phyloP scores from a whole-genome alignment of 2,113 vertebrate species.

The Ophthalmolycus amberensis region DNA sequence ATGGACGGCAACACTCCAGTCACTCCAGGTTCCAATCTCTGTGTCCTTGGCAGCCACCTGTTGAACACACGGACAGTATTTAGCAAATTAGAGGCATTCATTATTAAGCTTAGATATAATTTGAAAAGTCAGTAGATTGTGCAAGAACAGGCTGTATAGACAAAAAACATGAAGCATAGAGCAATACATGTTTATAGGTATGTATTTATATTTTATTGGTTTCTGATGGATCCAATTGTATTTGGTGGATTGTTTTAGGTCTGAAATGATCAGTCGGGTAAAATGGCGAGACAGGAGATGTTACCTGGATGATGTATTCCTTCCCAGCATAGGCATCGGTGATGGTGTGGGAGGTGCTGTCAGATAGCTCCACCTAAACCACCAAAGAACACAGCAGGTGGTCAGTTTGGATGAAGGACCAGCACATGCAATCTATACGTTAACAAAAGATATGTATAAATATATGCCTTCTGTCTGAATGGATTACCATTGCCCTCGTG shows the following conservation, averaged over 20 bases:
- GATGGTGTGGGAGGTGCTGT: constrained; percentile 94
- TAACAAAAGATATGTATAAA: neutral
- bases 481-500: neutral
- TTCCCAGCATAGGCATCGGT: constrained; percentile 94
- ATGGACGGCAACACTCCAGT: constrained; percentile 96
- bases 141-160: neutral
- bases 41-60: constrained; percentile 96
- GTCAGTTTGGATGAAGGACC: constrained; percentile 3
- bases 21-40: constrained; percentile 97
- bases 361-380: constrained; percentile 92
- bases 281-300: neutral
- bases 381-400: constrained; percentile 13
- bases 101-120: neutral
- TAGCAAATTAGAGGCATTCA: neutral
- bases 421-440: neutral
- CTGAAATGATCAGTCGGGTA: neutral
- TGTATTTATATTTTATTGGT: neutral
- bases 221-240: neutral
- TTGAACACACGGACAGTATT: neutral
- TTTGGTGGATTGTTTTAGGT: neutral
- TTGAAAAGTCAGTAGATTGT: neutral
- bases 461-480: neutral
- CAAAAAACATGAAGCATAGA: neutral
- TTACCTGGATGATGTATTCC: constrained; percentile 96
- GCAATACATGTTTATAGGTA: neutral